Base-by-base conservation (phyloP, 2,797 vertebrate genomes). In the Echeneis naucrates region DNA sequence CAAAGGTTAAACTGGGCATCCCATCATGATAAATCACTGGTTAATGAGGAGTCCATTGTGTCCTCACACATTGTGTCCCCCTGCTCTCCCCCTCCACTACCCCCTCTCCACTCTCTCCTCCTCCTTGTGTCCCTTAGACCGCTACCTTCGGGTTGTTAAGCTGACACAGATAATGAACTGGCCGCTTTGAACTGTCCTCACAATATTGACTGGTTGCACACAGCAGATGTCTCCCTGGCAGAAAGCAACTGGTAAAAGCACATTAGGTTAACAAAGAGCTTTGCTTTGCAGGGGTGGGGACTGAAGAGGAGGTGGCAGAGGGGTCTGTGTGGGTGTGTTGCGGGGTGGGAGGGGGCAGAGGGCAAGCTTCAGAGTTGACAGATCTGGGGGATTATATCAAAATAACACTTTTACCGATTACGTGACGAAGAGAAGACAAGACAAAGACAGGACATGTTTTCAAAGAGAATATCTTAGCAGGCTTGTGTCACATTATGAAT, bases 11-110 rank as follows among this genome's bases (percentile, higher is more conserved):
- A 96, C 95, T 93, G 96, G 95, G 95, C 96, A 95, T 96, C 97
- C 95, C 96, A 97, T 96, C 95, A 96, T 97, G 97, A 98, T 98
- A 98, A 98, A 98, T 98, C 96, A 97, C 96, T 96, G 93, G 94
- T 97, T 99, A 97, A 98, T 98, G 96, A 97, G 96, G 92, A 93
- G 89, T 93, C 95, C 87, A 96, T 97, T 97, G 96, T 96, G 87
- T 89, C 82, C 55, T 70, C 79, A 53, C 83, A 88, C 89, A 94
- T 94, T 94, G 92, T 93, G 87, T 54, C 94, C 92, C 93, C 84
- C 90, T 38, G 68, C 50, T 19, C 53, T 27, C 47, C 61, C 37
- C 92, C 92, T 89, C 30, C 6, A 30, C 30, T n/a, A n/a, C 30
- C 30, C 83, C 88, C 86, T 90, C 88, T 72, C 77, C 82, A 92